Percentiles rank a stretch among this genome's conserved stretches.
phyloP scores from a whole-genome alignment of 2,113 vertebrate species.

The Corythaixoides concolor region DNA sequence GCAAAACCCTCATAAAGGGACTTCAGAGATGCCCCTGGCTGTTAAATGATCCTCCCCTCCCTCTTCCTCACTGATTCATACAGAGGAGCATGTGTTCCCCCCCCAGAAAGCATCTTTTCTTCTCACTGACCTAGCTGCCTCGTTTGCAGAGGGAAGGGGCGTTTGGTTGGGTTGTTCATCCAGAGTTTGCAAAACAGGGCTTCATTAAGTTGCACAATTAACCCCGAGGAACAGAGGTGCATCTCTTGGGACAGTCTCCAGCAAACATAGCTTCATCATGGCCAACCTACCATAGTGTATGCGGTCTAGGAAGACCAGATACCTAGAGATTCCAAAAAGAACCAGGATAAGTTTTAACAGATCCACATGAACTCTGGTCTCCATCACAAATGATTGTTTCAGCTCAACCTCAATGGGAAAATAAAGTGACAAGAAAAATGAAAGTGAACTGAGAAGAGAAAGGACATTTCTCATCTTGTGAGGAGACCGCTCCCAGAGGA shows the following conservation, averaged over 20 bases:
- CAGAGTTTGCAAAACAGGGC: neutral
- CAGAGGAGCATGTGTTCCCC: neutral
- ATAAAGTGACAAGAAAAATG: neutral
- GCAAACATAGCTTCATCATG: neutral
- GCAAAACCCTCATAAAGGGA: conserved; percentile 68
- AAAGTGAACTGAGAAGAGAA: neutral
- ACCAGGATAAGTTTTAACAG: neutral
- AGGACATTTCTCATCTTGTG: neutral
- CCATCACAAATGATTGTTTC: neutral
- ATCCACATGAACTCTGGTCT: neutral
- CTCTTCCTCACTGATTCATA: neutral
- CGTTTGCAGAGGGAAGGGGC: fast-evolving
- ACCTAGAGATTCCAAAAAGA: neutral
- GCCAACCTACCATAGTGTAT: fast-evolving
- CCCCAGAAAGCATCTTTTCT: neutral
- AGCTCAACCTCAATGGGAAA: neutral
- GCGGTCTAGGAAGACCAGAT: neutral
- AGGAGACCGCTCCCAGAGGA: neutral
- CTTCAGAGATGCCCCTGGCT: neutral
- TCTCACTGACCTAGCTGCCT: neutral
- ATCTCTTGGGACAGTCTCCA: neutral
- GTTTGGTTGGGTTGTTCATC: neutral
- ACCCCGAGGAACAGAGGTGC: neutral
- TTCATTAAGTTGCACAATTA: neutral
- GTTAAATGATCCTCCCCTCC: neutral